Evolutionary conservation across 2,888 invertebrate species (phyloP).

Genomic region (Thysanoteuthis rhombus): DNA sequence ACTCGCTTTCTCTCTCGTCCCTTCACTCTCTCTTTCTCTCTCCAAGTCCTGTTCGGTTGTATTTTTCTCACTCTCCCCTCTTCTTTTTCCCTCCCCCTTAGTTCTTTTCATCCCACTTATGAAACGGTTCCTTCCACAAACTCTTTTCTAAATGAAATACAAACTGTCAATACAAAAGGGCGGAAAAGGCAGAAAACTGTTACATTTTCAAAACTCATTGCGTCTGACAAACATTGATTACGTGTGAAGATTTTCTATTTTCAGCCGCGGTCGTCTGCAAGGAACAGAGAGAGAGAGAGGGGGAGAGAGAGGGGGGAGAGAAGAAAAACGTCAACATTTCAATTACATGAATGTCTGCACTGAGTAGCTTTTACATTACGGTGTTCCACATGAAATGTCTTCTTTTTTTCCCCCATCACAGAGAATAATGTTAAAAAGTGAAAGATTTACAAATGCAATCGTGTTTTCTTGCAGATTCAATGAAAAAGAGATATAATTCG

Average conservation of each 20-base stretch:
- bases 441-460: no score
- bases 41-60: no score
- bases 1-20: no score
- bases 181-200: neutral
- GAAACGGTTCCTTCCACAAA: neutral
- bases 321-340: neutral
- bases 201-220: neutral
- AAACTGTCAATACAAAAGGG: neutral
- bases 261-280: neutral
- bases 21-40: no score
- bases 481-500: no score
- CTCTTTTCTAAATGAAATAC: neutral
- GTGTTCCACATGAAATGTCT: no score
- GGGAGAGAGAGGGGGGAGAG: no score
- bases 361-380: no score
- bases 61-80: neutral
- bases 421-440: no score
- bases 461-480: no score
- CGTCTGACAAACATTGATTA: neutral
- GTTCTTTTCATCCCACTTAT: neutral
- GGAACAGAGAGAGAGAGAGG: neutral
- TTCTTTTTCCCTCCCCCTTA: neutral
- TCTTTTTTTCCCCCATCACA: no score
- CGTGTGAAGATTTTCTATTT: conserved; percentile 12
- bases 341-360: neutral